Evolutionary conservation across 30 jellyfish, hydroid and myxozoan genomes (phyloP).

Genomic region (Catostylus mosaicus): DNA sequence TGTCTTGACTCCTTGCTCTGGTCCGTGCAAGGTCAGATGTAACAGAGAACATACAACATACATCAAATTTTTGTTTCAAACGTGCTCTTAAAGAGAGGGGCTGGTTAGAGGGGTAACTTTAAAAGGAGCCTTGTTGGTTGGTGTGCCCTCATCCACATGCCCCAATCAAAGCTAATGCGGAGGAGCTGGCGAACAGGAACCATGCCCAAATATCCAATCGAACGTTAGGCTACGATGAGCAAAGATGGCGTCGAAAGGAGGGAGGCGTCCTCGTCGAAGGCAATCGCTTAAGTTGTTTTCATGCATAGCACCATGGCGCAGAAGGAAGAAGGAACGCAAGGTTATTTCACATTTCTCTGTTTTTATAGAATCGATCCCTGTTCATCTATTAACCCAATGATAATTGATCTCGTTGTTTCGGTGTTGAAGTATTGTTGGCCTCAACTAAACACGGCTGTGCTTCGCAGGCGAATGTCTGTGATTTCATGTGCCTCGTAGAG

Average conservation of each 20-base stretch:
- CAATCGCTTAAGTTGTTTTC: slow-evolving; percentile 65
- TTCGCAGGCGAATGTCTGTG: not conserved
- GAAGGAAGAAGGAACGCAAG: slow-evolving; percentile 72
- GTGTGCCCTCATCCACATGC: too few species aligned
- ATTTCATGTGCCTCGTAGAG: not conserved
- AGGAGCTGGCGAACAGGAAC: slow-evolving; percentile 46
- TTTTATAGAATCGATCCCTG: not conserved
- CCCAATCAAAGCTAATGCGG: slow-evolving; percentile 40
- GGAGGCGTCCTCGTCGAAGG: slow-evolving; percentile 76
- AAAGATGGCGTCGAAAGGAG: slow-evolving; percentile 78
- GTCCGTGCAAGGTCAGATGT: too few species aligned
- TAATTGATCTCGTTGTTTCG: not conserved
- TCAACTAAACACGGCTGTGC: not conserved
- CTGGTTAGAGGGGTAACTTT: too few species aligned
- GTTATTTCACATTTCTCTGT: not conserved
- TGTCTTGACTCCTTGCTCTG: too few species aligned
- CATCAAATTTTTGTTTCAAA: too few species aligned
- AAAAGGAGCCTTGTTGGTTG: too few species aligned
- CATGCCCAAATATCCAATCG: slow-evolving; percentile 58
- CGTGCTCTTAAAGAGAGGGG: too few species aligned
- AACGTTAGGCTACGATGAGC: slow-evolving; percentile 18
- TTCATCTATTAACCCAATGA: not conserved
- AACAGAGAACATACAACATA: too few species aligned
- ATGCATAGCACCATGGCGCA: slow-evolving; percentile 78
- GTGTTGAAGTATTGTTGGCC: not conserved